Evolutionary conservation across 2,888 invertebrate genomes (phyloP).

Genomic region (Eupeodes luniger): DNA sequence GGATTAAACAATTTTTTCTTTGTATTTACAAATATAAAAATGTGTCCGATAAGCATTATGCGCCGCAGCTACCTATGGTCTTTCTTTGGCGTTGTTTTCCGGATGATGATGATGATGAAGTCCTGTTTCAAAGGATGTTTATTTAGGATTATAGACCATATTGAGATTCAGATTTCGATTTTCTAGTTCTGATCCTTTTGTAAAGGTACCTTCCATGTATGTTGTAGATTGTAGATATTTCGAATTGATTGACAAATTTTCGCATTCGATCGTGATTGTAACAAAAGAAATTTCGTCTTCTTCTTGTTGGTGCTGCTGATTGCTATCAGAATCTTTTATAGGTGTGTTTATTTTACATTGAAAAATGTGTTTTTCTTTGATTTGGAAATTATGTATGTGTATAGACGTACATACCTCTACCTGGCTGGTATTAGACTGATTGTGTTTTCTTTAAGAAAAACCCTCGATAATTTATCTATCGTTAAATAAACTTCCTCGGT

Average conservation of each 20-base stretch:
- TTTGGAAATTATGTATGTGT: not conserved
- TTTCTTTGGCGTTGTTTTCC: not conserved
- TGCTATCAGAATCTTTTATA: not conserved
- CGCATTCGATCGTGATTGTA: constrained; percentile 63
- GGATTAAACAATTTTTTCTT: constrained; percentile 32
- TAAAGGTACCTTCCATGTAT: not conserved
- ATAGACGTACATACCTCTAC: not conserved
- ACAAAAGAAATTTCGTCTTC: constrained; percentile 57
- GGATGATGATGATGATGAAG: constrained; percentile 25
- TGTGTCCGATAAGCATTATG: constrained; percentile 55
- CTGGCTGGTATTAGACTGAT: constrained; percentile 27
- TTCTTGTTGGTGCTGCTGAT: constrained; percentile 32
- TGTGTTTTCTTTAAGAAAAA: constrained; percentile 33
- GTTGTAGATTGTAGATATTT: not conserved
- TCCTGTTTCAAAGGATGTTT: constrained; percentile 62
- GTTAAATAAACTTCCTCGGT: constrained; percentile 64
- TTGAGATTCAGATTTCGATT: constrained; percentile 17
- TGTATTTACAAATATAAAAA: constrained; percentile 35
- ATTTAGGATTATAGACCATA: constrained; percentile 53
- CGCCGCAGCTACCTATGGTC: constrained; percentile 34
- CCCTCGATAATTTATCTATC: constrained; percentile 54
- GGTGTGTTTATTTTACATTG: constrained; percentile 54
- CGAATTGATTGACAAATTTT: constrained; percentile 66
- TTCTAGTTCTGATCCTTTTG: constrained; percentile 27
- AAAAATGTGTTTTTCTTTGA: constrained; percentile 33